Evolutionary conservation across 2,888 invertebrate genomes (phyloP).

Genomic region (Dermolepida albohirtum): DNA sequence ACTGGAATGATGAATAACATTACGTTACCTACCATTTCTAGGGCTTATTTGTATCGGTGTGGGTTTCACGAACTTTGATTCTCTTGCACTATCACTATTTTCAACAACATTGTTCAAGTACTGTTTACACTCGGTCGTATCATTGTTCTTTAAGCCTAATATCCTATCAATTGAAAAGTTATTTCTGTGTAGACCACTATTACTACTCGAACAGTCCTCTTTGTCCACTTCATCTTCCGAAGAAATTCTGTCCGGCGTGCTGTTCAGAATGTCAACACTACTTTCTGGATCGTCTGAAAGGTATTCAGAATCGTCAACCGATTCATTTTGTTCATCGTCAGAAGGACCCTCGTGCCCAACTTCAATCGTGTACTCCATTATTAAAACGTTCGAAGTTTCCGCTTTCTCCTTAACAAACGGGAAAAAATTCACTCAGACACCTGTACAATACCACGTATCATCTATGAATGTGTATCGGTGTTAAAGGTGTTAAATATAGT

Average conservation of each 20-base stretch:
- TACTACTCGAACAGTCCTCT: constrained; percentile 49
- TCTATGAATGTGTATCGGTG: constrained; percentile 35
- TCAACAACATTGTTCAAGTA: constrained; percentile 34
- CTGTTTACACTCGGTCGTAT: constrained; percentile 35
- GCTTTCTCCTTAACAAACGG: constrained; percentile 3
- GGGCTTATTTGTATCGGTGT: constrained; percentile 52
- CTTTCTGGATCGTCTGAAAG: constrained; percentile 48
- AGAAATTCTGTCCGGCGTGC: constrained; percentile 38
- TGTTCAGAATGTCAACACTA: constrained; percentile 45
- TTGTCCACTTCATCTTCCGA: constrained; percentile 45
- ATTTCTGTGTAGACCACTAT: constrained; percentile 53
- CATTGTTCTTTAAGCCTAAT: constrained; percentile 55
- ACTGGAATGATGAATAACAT: no score
- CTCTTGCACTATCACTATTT: constrained; percentile 47
- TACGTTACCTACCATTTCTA: constrained; percentile 28
- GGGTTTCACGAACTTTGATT: constrained; percentile 60
- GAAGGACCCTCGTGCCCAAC: constrained; percentile 41
- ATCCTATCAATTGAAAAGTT: constrained; percentile 65
- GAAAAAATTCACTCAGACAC: constrained; percentile 23
- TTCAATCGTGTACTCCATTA: constrained; percentile 41
- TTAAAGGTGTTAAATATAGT: constrained; percentile 50
- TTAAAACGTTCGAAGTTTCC: constrained; percentile 25
- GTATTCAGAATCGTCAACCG: constrained; percentile 56
- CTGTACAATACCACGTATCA: constrained; percentile 37
- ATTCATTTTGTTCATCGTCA: constrained; percentile 46